A percentile compares a stretch with the other conserved stretches of the same genome.
Evolutionary conservation across 2,797 vertebrate species (phyloP).

Genomic region (Semaprochilodus insignis): DNA sequence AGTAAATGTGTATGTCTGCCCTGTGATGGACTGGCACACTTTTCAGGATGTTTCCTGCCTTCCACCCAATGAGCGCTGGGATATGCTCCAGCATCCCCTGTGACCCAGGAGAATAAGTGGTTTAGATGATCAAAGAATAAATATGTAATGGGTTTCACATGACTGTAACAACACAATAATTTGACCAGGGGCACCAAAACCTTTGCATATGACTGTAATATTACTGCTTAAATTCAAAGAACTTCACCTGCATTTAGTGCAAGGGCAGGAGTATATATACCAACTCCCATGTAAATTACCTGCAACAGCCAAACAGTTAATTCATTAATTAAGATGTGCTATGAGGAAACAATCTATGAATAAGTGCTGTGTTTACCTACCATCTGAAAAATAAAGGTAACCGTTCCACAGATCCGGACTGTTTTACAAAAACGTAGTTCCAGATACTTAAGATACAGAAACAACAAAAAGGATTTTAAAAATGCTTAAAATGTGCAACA

Average conservation of each 20-base stretch:
- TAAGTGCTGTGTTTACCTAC: slow-evolving; percentile 71
- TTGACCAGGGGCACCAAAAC: too few species aligned
- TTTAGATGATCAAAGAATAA: too few species aligned
- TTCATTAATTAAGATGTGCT: not conserved
- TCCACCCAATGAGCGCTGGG: too few species aligned
- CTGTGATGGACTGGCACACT: too few species aligned
- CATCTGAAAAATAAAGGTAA: slow-evolving; percentile 97
- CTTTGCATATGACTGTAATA: too few species aligned
- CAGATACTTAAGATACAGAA: slow-evolving; percentile 81
- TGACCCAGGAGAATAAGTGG: too few species aligned
- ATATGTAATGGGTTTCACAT: too few species aligned
- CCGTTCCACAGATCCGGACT: slow-evolving; percentile 88
- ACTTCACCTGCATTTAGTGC: slow-evolving; percentile 89
- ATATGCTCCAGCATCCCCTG: too few species aligned
- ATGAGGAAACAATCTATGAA: not conserved
- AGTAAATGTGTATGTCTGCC: too few species aligned
- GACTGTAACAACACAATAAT: too few species aligned
- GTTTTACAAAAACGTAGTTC: slow-evolving; percentile 92
- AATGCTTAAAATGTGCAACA: not conserved
- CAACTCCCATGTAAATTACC: slow-evolving; percentile 94
- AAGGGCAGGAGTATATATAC: slow-evolving; percentile 90
- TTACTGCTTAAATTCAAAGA: slow-evolving; percentile 5
- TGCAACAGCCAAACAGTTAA: slow-evolving; percentile 57
- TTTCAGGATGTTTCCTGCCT: too few species aligned
- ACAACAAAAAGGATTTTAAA: not conserved